Percentiles rank a stretch among this genome's conserved stretches.
phyloP scores from a whole-genome alignment of 2,797 vertebrate species.

The Aselliscus stoliczkanus region DNA sequence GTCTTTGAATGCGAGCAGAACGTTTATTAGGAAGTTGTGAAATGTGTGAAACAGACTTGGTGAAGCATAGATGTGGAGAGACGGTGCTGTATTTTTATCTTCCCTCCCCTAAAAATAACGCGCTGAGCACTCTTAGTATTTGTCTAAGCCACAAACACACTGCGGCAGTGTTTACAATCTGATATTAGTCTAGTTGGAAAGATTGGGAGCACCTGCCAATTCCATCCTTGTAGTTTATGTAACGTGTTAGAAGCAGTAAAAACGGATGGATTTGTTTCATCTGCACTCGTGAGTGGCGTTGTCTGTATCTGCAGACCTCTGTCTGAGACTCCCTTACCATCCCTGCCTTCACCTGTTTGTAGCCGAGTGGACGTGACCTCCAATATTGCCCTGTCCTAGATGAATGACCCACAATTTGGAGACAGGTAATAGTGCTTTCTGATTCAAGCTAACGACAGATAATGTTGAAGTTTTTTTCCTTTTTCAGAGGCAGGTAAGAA shows the following conservation, averaged over 20 bases:
- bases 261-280: not conserved
- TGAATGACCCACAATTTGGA: conserved; percentile 49
- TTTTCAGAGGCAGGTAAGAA: conserved; percentile 45
- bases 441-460: conserved; percentile 2
- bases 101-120: not conserved
- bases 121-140: not conserved
- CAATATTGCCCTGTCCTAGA: conserved; percentile 26
- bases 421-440: conserved; percentile 1
- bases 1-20: not conserved
- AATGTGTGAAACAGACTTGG: not conserved
- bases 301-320: not conserved
- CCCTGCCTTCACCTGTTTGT: not conserved
- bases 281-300: no score
- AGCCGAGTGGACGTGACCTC: conserved; percentile 27
- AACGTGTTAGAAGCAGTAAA: conserved; percentile 17
- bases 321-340: not conserved
- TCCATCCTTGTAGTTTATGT: not conserved
- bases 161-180: conserved; percentile 1
- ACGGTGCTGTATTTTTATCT: not conserved
- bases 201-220: conserved; percentile 29
- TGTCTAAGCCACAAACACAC: not conserved
- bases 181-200: conserved; percentile 22
- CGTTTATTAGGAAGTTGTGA: not conserved
- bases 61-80: not conserved
- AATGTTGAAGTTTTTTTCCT: conserved; percentile 45